Evolutionary conservation across 2,113 vertebrate species (phyloP), one percentile per base, ranked within the genome.

Genomic region (Amphiprion ocellaris): DNA sequence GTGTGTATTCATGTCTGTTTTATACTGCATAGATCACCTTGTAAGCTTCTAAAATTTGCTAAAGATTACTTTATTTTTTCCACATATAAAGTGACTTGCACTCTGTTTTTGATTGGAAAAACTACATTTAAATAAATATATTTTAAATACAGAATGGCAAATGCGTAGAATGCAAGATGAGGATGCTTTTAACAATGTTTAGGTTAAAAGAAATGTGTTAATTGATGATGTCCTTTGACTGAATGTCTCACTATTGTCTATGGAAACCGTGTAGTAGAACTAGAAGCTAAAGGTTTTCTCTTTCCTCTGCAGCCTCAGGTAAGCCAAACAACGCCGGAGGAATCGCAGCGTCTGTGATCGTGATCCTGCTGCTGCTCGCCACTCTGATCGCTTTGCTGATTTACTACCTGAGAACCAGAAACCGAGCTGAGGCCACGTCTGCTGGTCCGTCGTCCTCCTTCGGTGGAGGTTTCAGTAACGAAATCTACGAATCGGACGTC

Each of bases 351-450:
- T 75, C 92, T 0, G 61, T 94, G 59, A 73, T 95, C 0, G 77
- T 95, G n/a, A 24, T 88, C 7, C 53, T 95, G 74, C 75, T 95
- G 67, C 77, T 95, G 47, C 66, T 95, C 17, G 72, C 46, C 63
- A 85, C 86, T 0, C 46, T 94, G 58, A 56, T 82, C 1, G 79
- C 26, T 3, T 44, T 94, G 54, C 53, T 94, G n/a, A 16, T 88
- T 37, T 86, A 52, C 52, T 95, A 94, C 87, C 74, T 93, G 61
- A 69, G n/a, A 30, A 86, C 2, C 8, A 66, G 9, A 10, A 19
- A 15, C 12, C 33, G 7, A 49, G 1, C 16, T 0, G 9, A 17
- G 3, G 0, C 0, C 21, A 5, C 2, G 0, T 0, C 5, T 1
- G 6, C 5, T 1, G 6, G 7, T 2, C 2, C 71, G 26, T 24